Base-by-base conservation (phyloP, 2,113 vertebrate genomes). In the Larimichthys crocea region DNA sequence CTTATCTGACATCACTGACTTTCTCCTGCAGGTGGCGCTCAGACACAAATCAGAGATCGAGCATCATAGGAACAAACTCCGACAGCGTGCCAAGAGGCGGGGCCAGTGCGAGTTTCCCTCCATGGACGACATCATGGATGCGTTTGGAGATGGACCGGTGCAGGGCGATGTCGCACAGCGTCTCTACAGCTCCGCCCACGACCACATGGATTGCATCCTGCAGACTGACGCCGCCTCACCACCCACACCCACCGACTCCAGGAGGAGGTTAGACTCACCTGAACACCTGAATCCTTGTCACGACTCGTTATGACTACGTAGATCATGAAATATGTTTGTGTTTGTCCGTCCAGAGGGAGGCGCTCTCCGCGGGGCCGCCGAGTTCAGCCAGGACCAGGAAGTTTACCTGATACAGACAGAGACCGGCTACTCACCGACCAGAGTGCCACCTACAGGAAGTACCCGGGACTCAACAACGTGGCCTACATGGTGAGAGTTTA, bases 31-130 rank as follows among this genome's bases (percentile, higher is more conserved):
- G 89, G 97, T 98, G 11, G 98, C 97, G 0, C 94, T 99, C 71
- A 96, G 98, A 81, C 97, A 99, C 82, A 99, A 99, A 91, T 99
- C 98, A 0, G 98, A 99, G 95, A 99, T 99, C 0, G 98, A 99
- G 82, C 98, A 99, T 63, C 98, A 99, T 71, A 95, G 98, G 71
- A 99, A 99, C 91, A 99, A 99, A 92, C 97, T 99, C 52, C 96
- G 98, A 3, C 97, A 98, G 79, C 97, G 97, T 0, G 98, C 98
- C 59, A 99, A 99, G 92, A 96, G 98, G 74, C 96, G 97, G 64
- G 98, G 98, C 4, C 98, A 99, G 88, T 99, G 98, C 0, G 98
- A 99, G 56, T 99, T 99, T 76, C 98, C 98, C 0, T 96, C 98
- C 73, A 97, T 98, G 96, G 98, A 99, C 5, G 97, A 99, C 29